Conservation (phyloP, 2,797 vertebrate genomes). For the Lepus townsendii region DNA sequence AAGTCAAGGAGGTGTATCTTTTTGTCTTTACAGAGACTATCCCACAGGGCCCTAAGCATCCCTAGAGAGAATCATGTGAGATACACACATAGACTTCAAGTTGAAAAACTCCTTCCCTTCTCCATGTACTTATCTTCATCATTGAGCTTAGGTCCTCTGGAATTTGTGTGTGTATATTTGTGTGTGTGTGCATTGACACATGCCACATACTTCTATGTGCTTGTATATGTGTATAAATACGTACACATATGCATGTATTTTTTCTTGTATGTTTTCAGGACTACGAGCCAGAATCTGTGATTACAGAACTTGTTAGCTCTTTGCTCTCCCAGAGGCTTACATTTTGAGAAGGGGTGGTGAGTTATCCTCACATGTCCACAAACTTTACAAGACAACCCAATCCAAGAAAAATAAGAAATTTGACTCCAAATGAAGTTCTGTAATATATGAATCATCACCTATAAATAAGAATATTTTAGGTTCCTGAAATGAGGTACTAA, state of each 20-base stretch:
- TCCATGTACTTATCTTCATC: neutral
- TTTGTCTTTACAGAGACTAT: too few species aligned
- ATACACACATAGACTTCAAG: neutral
- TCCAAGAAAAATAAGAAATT: conserved; percentile 6
- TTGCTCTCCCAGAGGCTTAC: conserved; percentile 21
- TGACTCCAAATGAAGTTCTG: conserved; percentile 28
- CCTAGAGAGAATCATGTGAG: neutral
- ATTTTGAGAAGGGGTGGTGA: accelerated
- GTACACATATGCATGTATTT: neutral
- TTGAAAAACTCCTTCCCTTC: neutral
- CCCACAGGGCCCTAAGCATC: too few species aligned
- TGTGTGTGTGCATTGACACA: neutral
- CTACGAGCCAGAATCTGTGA: neutral
- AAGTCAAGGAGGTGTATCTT: too few species aligned
- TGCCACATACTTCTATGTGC: neutral
- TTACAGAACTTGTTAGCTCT: neutral
- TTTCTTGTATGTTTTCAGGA: neutral
- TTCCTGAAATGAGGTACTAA: neutral
- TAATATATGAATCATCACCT: neutral
- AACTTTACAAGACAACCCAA: neutral
- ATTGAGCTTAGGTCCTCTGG: neutral
- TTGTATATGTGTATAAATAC: neutral
- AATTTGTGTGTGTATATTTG: neutral
- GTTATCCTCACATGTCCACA: conserved; percentile 31
- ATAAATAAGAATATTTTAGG: neutral